Conservation (phyloP, 30 jellyfish, hydroid and myxozoan species). For the Aurelia sp. region DNA sequence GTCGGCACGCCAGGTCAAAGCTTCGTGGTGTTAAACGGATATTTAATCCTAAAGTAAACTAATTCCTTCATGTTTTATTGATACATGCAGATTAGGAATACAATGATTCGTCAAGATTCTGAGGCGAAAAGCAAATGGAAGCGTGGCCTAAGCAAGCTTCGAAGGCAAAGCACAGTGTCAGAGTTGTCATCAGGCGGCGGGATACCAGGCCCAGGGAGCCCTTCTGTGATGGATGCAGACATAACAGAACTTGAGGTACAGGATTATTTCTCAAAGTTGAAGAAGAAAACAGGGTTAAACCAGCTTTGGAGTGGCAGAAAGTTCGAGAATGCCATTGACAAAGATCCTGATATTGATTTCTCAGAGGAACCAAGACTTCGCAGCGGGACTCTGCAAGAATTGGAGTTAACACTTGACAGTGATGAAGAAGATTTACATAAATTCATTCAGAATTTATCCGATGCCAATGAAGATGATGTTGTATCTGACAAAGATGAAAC, state of each 20-base stretch:
- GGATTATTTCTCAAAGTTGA: conserved; percentile 60
- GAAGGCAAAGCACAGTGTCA: conserved; percentile 63
- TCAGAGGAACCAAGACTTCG: conserved; percentile 62
- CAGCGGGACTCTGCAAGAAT: conserved; percentile 34
- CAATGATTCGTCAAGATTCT: conserved; percentile 24
- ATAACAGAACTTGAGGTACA: conserved; percentile 46
- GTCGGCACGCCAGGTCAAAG: background rate
- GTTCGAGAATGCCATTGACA: conserved; percentile 75
- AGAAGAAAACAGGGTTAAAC: conserved; percentile 83
- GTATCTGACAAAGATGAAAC: conserved; percentile 15
- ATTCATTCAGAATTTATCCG: conserved; percentile 52
- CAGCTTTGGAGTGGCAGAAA: conserved; percentile 92
- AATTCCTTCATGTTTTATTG: conserved; percentile 24
- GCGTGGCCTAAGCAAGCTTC: conserved; percentile 71
- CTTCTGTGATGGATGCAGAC: conserved; percentile 60
- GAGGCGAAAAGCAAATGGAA: conserved; percentile 72
- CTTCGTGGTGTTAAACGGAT: background rate
- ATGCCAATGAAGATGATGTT: conserved; percentile 44
- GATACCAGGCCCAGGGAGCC: background rate
- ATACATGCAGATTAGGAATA: conserved; percentile 40
- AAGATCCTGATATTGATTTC: conserved; percentile 85
- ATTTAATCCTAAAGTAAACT: conserved; percentile 3
- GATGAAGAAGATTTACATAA: conserved; percentile 88
- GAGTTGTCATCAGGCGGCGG: conserved; percentile 27
- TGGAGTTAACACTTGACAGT: conserved; percentile 70